Evolutionary conservation across 2,888 invertebrate genomes (phyloP), one percentile per base, ranked within the genome.

Genomic region (Cephalotes varians): DNA sequence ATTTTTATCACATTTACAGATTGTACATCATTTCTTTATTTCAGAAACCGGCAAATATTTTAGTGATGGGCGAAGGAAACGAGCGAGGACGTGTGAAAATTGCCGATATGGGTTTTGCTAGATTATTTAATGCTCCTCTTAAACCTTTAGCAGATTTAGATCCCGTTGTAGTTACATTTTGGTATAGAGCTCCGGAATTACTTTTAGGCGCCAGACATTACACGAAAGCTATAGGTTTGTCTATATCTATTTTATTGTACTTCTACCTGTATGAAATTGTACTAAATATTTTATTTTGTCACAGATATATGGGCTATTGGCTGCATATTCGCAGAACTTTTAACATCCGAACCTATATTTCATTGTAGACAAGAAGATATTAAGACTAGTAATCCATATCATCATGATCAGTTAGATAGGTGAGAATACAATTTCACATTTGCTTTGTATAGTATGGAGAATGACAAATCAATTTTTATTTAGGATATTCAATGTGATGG

Each of bases 361-460:
- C 99, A 99, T 94, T 99, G 99, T 95, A 97, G 99, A 7, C 99
- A 99, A 95, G 99, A 99, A 95, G 99, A 99, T 93, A 99, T 99
- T 83, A 99, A 99, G 95, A 99, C 99, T 0, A 99, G 98, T 93
- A 99, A 99, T 95, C 99, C 99, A 0, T 99, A 99, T 94, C 99
- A 99, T 95, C 99, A 99, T 93, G 99, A 99, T 95, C 99, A 99
- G 94, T 95, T 99, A 76, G 99, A 99, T 95, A 96, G 95, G 95
- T 95, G 92, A 81, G 37, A 34, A 37, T 44, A 44, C 3, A 72
- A 73, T 54, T 37, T 44, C 44, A 4, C 28, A 25, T 37, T n/a
- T 28, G 10, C 3, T 62, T 28, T 74, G 5, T 9, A 40, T 49
- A 25, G 0, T 49, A 5, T n/a, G 21, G 0, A 34, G 0, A 76